Percentiles rank a stretch among this genome's conserved stretches.
phyloP scores from a whole-genome alignment of 2,797 vertebrate species.

The Clarias laeviceps region DNA sequence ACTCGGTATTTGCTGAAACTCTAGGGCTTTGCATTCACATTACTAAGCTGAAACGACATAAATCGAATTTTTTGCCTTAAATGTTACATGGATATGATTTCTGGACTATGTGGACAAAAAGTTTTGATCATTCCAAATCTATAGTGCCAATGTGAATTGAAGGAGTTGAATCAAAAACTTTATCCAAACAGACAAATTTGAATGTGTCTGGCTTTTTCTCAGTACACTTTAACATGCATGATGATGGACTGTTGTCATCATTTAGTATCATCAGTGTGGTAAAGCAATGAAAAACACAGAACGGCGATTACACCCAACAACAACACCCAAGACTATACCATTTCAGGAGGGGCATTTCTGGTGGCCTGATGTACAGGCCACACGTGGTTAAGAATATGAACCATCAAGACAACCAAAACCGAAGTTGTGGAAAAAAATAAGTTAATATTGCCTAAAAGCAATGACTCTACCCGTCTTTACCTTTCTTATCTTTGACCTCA shows the following conservation, averaged over 20 bases:
- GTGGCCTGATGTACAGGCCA: neutral
- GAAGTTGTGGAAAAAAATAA: neutral
- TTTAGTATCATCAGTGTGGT: neutral
- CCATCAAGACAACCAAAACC: neutral
- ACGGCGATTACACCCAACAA: neutral
- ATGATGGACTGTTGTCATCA: neutral
- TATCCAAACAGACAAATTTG: neutral
- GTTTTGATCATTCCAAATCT: neutral
- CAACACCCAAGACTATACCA: no score
- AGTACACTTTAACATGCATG: neutral
- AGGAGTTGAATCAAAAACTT: neutral
- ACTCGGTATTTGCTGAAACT: constrained; percentile 72
- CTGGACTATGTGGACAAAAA: neutral
- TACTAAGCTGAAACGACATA: neutral
- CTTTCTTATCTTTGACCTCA: constrained; percentile 26
- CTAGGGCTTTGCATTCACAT: neutral
- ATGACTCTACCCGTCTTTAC: constrained; percentile 39
- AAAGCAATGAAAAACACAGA: neutral
- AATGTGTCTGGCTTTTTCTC: neutral
- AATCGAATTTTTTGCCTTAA: neutral
- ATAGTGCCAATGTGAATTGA: neutral
- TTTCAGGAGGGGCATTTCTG: neutral
- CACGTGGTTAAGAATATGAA: neutral
- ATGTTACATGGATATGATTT: neutral
- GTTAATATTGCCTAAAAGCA: neutral